Base-by-base conservation (phyloP, 1,140 invertebrate genomes). In the Diabrotica virgifera region DNA sequence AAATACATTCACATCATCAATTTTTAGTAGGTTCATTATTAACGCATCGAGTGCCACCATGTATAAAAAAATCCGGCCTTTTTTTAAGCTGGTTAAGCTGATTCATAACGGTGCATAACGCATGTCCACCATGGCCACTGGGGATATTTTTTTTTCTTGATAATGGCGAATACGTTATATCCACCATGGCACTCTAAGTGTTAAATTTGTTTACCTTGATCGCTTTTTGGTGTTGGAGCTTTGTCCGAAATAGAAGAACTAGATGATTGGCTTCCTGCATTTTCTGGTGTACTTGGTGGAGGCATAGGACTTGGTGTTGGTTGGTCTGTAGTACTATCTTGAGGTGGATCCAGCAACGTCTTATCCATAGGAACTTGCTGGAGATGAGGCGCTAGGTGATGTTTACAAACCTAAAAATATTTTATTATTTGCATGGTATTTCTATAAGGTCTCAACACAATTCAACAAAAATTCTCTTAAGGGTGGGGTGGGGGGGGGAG, bases 311-410 rank as follows among this genome's bases (percentile, higher is more conserved):
- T 86, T 5, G 86, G 83, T 50, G 85, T 80, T 36, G 77, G 64
- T 64, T 80, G 73, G 11, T 80, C 70, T 67, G 80, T 79, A 13
- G 65, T 64, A 51, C 9, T 66, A 24, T 75, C 63, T 62, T 81
- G 80, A 0, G 81, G 80, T 37, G 84, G 83, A 78, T 94, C 92
- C 36, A 95, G 82, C 58, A 96, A 78, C 59, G 88, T 89, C 63
- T 89, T 88, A 78, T 96, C 93, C 74, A 92, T 84, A 52, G 88
- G 88, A 67, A 95, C 85, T 70, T 89, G 86, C 12, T 89, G 87
- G 52, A 97, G 81, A 80, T 92, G 89, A 1, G 94, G 94, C 10
- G 90, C 92, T 71, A 95, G 78, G 70, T 88, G 87, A 76, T 91
- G 84, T 68, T 91, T 84, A 76, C 89, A 89, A 8, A 63, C 62